Percentiles rank a stretch among this genome's conserved stretches.
Conservation (phyloP, 2,888 invertebrate genomes). For the Drosophila neotestacea region DNA sequence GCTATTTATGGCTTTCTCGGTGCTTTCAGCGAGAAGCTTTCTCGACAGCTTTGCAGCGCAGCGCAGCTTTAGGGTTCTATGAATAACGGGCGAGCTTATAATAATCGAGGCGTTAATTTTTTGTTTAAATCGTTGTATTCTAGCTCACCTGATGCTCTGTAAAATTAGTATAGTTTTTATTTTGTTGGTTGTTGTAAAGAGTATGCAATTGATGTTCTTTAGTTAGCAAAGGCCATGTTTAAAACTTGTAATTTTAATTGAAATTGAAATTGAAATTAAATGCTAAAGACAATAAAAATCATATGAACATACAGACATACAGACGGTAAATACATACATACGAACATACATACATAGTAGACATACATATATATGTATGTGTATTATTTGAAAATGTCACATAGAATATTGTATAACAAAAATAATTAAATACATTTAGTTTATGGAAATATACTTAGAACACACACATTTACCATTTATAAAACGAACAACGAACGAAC, state of each 20-base stretch:
- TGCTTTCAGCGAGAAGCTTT: slow-evolving; percentile 6
- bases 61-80: neutral
- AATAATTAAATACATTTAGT: slow-evolving; percentile 69
- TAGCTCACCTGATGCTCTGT: slow-evolving; percentile 51
- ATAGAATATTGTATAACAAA: slow-evolving; percentile 43
- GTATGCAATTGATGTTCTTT: slow-evolving; percentile 33
- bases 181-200: slow-evolving; percentile 6
- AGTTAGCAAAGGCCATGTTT: slow-evolving; percentile 24
- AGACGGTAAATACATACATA: slow-evolving; percentile 45
- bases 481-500: slow-evolving; percentile 81
- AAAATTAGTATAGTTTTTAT: slow-evolving; percentile 16
- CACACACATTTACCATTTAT: slow-evolving; percentile 79
- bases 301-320: slow-evolving; percentile 32
- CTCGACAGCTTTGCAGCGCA: neutral
- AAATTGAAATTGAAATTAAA: slow-evolving; percentile 30
- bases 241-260: slow-evolving; percentile 25
- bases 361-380: slow-evolving; percentile 26
- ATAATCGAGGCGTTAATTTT: slow-evolving; percentile 12
- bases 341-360: slow-evolving; percentile 30
- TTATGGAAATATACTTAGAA: slow-evolving; percentile 61
- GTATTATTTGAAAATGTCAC: slow-evolving; percentile 58
- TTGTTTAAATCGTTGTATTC: slow-evolving; percentile 3
- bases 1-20: slow-evolving; percentile 2
- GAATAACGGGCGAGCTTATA: slow-evolving; percentile 1
- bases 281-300: slow-evolving; percentile 53